Evolutionary conservation across 1,140 invertebrate genomes (phyloP).

Genomic region (Dreissena polymorpha): DNA sequence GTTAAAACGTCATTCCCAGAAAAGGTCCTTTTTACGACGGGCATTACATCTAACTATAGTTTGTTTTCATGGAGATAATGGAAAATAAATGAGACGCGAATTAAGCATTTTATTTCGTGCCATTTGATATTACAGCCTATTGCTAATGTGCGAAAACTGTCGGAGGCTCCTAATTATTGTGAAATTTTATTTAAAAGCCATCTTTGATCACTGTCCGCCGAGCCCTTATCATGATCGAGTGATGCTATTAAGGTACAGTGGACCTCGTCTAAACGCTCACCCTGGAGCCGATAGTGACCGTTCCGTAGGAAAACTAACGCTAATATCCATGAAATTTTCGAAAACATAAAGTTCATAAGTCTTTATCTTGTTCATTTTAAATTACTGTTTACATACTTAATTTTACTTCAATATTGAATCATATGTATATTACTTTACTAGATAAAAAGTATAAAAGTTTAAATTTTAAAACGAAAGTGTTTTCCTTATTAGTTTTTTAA

Average conservation of each 20-base stretch:
- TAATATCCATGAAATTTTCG: too few species aligned
- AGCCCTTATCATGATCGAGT: not conserved
- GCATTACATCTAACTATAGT: slow-evolving; percentile 46
- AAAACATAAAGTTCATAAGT: too few species aligned
- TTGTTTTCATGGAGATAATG: slow-evolving; percentile 52
- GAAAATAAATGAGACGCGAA: slow-evolving; percentile 55
- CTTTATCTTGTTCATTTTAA: too few species aligned
- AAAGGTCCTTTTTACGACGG: slow-evolving; percentile 37
- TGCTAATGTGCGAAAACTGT: slow-evolving; percentile 57
- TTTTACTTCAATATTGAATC: too few species aligned
- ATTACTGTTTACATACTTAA: too few species aligned
- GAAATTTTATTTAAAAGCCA: slow-evolving; percentile 47
- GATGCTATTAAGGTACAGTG: not conserved
- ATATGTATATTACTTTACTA: too few species aligned
- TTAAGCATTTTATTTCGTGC: slow-evolving; percentile 54
- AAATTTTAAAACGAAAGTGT: too few species aligned
- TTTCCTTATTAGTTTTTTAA: too few species aligned
- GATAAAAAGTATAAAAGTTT: too few species aligned
- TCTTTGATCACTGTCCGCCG: slow-evolving; percentile 41
- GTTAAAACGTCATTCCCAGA: slow-evolving; percentile 24
- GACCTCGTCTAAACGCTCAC: not conserved
- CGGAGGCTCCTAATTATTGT: slow-evolving; percentile 36
- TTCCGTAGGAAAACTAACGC: too few species aligned
- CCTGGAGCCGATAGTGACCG: too few species aligned
- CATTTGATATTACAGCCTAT: slow-evolving; percentile 53